Percentiles rank a stretch among this genome's conserved stretches.
Evolutionary conservation across 2,888 invertebrate genomes (phyloP).

Genomic region (Thera britannica): DNA sequence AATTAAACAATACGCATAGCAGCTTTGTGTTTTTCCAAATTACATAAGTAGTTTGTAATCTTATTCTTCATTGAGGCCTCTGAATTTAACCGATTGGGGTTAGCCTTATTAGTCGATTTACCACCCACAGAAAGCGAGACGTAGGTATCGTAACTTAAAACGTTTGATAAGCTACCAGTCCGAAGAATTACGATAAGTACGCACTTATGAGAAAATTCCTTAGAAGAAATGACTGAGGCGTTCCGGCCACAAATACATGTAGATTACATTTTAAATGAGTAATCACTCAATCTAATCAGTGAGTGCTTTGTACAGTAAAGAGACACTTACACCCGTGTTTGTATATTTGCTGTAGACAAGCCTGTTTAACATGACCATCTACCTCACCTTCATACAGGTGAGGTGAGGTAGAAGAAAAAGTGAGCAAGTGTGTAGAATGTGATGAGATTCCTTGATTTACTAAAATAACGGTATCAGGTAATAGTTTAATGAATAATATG

Average conservation of each 20-base stretch:
- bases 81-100: too few species aligned
- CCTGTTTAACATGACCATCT: neutral
- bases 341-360: slow-evolving; percentile 12
- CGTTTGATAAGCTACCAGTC: neutral
- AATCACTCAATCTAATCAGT: slow-evolving; percentile 27
- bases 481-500: too few species aligned
- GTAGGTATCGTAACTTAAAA: neutral
- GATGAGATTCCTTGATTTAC: neutral
- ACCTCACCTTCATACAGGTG: too few species aligned
- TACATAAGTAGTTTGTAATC: too few species aligned
- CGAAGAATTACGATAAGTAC: neutral
- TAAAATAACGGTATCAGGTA: neutral
- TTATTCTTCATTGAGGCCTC: too few species aligned
- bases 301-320: slow-evolving; percentile 16
- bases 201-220: slow-evolving; percentile 17
- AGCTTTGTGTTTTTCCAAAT: too few species aligned
- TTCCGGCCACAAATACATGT: slow-evolving; percentile 15
- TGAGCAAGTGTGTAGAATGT: neutral
- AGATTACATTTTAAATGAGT: slow-evolving; percentile 29
- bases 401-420: neutral
- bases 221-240: slow-evolving; percentile 15
- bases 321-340: slow-evolving; percentile 8
- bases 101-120: neutral
- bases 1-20: too few species aligned
- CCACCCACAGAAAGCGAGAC: neutral